Evolutionary conservation across 2,113 vertebrate genomes (phyloP).

Genomic region (Drymodes brunneopygia): DNA sequence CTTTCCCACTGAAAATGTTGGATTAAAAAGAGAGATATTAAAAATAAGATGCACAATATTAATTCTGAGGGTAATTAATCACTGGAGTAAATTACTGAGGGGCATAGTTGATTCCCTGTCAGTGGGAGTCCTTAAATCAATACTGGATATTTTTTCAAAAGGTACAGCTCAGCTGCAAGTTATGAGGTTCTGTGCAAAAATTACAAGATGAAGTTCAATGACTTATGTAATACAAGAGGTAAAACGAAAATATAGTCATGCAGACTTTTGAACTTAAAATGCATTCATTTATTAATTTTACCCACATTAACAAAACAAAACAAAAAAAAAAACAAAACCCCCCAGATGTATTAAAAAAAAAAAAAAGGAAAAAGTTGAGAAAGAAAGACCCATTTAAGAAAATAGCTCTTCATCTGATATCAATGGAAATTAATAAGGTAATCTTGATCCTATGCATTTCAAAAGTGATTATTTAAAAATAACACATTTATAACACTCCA

Average conservation of each 20-base stretch:
- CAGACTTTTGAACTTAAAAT: not conserved
- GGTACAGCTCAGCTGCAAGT: not conserved
- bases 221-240: not conserved
- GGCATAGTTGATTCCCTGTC: not conserved
- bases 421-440: not conserved
- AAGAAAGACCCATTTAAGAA: not conserved
- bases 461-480: not conserved
- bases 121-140: not conserved
- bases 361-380: not conserved
- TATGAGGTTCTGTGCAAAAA: not conserved
- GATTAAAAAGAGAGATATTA: not conserved
- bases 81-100: not conserved
- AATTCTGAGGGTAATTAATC: not conserved
- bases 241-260: not conserved
- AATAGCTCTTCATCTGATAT: not conserved
- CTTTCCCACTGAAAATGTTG: not conserved
- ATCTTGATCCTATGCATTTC: not conserved
- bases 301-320: not conserved
- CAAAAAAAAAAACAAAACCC: not conserved
- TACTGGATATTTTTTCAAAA: not conserved
- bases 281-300: not conserved
- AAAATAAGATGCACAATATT: conserved; percentile 8
- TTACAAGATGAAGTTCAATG: not conserved
- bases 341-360: not conserved
- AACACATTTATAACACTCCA: not conserved